These are phyloP conservation scores for Aphidius gifuensis DNA, from an alignment of 1,140 invertebrate species.

Conservation along the genomic window DNA sequence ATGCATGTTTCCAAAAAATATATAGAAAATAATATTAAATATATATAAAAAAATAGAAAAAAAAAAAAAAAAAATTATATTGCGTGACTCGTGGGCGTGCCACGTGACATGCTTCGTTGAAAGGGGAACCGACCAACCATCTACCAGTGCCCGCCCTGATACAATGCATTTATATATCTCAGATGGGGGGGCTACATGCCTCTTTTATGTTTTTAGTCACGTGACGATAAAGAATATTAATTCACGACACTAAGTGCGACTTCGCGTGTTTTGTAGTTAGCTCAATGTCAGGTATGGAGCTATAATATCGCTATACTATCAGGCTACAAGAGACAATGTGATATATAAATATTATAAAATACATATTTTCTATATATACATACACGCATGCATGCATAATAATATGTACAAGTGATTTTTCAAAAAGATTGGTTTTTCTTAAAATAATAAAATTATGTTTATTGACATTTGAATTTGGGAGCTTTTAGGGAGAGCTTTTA, in stretches of 20 bases:
- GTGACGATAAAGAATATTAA: conserved; percentile 39
- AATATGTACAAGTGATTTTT: too few relatives aligned
- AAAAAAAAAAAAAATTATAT: conserved; percentile 28
- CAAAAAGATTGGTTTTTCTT: too few relatives aligned
- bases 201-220: conserved; percentile 45
- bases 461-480: too few relatives aligned
- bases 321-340: too few relatives aligned
- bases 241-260: conserved; percentile 44
- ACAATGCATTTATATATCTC: conserved; percentile 22
- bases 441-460: too few relatives aligned
- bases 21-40: conserved; percentile 6
- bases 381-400: too few relatives aligned
- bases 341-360: too few relatives aligned
- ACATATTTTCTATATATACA: too few relatives aligned
- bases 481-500: too few relatives aligned
- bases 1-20: neutral
- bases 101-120: conserved; percentile 42
- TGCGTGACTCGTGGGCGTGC: conserved; percentile 48
- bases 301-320: too few relatives aligned
- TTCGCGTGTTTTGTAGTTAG: conserved; percentile 38
- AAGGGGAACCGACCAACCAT: conserved; percentile 40
- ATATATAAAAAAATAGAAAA: conserved; percentile 2
- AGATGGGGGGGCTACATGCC: conserved; percentile 9
- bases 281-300: neutral
- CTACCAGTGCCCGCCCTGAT: conserved; percentile 39